These are phyloP conservation scores for Malurus melanocephalus DNA, from an alignment of 2,113 vertebrate genomes.

Conservation along the genomic window DNA sequence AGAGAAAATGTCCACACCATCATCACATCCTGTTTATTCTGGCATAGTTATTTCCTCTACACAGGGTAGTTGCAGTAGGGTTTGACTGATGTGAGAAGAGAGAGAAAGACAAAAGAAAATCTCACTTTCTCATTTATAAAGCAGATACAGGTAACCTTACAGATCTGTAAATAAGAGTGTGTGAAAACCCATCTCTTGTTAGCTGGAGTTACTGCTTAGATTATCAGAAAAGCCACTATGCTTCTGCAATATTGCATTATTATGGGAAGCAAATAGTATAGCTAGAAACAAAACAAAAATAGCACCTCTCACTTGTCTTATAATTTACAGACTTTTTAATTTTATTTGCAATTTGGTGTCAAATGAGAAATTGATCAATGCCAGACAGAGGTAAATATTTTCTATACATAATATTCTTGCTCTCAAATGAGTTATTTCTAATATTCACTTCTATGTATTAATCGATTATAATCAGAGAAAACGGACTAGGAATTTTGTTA, in stretches of 20 bases:
- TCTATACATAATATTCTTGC: not conserved
- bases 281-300: not conserved
- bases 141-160: not conserved
- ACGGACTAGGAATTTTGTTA: slow-evolving; percentile 13
- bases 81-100: not conserved
- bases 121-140: not conserved
- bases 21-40: not conserved
- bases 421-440: slow-evolving; percentile 5
- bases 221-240: not conserved
- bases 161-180: not conserved
- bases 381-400: not conserved
- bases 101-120: not conserved
- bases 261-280: not conserved
- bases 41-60: not conserved
- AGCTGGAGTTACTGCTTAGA: not conserved
- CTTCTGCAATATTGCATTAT: not conserved
- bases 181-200: not conserved
- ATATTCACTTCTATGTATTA: not conserved
- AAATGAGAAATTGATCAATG: slow-evolving; percentile 1
- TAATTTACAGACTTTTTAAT: not conserved
- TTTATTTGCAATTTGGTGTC: not conserved
- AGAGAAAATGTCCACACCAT: not conserved
- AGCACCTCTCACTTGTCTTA: not conserved
- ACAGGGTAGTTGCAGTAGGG: not conserved
- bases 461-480: slow-evolving; percentile 42